Base-by-base conservation (phyloP, 1,140 invertebrate species). In the Tetragnatha versicolor region DNA sequence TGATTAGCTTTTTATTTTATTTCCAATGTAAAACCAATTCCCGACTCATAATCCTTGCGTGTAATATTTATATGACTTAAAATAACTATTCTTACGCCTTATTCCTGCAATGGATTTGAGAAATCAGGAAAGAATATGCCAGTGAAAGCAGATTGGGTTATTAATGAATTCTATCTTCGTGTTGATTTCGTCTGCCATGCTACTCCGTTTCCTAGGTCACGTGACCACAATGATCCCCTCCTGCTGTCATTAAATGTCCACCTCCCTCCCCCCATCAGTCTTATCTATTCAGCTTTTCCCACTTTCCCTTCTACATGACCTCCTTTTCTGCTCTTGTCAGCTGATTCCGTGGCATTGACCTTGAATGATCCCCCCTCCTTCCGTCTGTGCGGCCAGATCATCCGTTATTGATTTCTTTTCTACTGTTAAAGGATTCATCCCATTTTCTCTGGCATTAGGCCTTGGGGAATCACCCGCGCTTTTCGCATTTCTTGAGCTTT, bases 271-370 rank as follows among this genome's bases (percentile, higher is more conserved):
- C 35, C 5, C 29, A 4, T 72, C 14, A n/a, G 22, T 22, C 33
- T 66, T 66, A 45, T 25, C 39, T 66, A 45, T 39, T 49, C 66
- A 14, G 9, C 39, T 42, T 70, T 70, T 55, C 33, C 20, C 39
- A 61, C 70, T 73, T 66, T 66, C 63, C 51, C 70, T 42, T 61
- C 55, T 61, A 58, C 60, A 12, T 73, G 55, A 73, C 70, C 70
- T 73, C 70, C 27, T 73, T 73, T 73, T 73, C 37, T 73, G 42
- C 55, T 73, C 35, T 25, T 73, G 55, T 73, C 70, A 73, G 70
- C 70, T 73, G 70, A 72, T 72, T 49, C 53, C 27, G 39, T 73
- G 70, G 70, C 70, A 73, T 61, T 73, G 70, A 73, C 70, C 70
- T 73, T 73, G 70, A 61, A 42, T 25, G 29, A n/a, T 35, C 29